A percentile compares a stretch with the other conserved stretches of the same genome.
Evolutionary conservation across 2,113 vertebrate genomes (phyloP).

Genomic region (Oryzias curvinotus): DNA sequence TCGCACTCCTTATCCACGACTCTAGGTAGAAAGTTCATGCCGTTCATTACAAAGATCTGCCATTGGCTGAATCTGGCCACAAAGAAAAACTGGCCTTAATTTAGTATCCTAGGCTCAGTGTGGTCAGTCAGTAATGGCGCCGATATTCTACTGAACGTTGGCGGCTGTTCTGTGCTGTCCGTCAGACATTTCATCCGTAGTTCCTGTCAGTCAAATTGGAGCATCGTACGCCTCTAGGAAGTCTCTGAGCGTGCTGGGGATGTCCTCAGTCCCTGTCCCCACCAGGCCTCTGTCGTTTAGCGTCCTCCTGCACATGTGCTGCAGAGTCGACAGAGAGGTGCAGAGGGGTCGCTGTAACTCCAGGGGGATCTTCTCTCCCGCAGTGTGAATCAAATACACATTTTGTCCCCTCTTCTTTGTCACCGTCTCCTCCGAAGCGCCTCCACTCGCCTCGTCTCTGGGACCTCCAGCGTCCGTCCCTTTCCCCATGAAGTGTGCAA

Average conservation of each 20-base stretch:
- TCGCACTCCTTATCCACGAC: constrained; percentile 18
- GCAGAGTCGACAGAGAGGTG: constrained; percentile 88
- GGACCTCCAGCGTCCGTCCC: constrained; percentile 28
- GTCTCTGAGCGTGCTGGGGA: constrained; percentile 89
- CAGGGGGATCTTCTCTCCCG: constrained; percentile 90
- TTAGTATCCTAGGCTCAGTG: constrained; percentile 35
- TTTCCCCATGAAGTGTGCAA: constrained; percentile 93
- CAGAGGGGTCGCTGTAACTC: constrained; percentile 88
- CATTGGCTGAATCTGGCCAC: constrained; percentile 20
- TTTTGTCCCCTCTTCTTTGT: constrained; percentile 64
- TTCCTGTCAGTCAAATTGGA: constrained; percentile 82
- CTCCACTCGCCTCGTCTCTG: constrained; percentile 35
- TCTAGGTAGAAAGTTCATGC: constrained; percentile 11
- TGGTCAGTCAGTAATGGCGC: constrained; percentile 24
- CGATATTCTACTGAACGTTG: constrained; percentile 5
- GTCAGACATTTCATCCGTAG: constrained; percentile 23
- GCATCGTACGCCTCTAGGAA: constrained; percentile 95
- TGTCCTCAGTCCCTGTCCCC: constrained; percentile 81
- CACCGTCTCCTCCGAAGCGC: constrained; percentile 18
- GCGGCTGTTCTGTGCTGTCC: constrained; percentile 27
- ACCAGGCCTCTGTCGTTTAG: constrained; percentile 85
- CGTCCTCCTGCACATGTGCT: constrained; percentile 95
- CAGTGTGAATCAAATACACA: constrained; percentile 91
- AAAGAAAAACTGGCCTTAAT: constrained; percentile 11
- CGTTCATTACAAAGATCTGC: constrained; percentile 13